A percentile compares a stretch with the other conserved stretches of the same genome.
Conservation (phyloP, 2,797 vertebrate genomes). For the Enteromius viviparus region DNA sequence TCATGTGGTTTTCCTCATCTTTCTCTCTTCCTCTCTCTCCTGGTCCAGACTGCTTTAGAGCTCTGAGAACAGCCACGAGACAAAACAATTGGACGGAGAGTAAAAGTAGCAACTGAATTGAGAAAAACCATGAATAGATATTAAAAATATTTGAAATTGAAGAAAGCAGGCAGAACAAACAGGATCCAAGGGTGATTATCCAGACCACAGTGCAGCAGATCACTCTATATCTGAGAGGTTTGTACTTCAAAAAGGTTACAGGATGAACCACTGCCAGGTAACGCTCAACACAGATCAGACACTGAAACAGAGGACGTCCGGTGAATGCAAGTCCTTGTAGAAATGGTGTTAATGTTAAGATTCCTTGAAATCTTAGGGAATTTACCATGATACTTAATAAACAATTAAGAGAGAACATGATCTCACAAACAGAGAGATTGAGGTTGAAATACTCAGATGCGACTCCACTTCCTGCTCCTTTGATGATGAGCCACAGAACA, state of each 20-base stretch:
- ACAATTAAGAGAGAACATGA: conserved; percentile 12
- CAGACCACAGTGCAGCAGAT: not conserved
- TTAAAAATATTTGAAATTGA: not conserved
- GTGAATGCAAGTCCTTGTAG: not conserved
- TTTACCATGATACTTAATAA: conserved; percentile 4
- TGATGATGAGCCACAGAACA: conserved; percentile 32
- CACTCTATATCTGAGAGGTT: conserved; percentile 26
- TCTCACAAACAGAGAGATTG: conserved; percentile 18
- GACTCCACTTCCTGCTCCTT: conserved; percentile 6
- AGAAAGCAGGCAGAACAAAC: conserved; percentile 13
- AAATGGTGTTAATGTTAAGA: not conserved
- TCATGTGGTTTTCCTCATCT: conserved; percentile 1
- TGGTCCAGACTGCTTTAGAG: conserved; percentile 39
- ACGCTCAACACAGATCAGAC: conserved; percentile 35
- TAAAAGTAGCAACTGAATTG: conserved; percentile 11
- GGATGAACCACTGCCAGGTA: conserved; percentile 35
- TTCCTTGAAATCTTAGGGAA: not conserved
- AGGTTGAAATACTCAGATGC: conserved; percentile 35
- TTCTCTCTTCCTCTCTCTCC: conserved; percentile 1
- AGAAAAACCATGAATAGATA: conserved; percentile 20
- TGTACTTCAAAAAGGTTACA: conserved; percentile 25
- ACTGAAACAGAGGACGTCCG: conserved; percentile 17
- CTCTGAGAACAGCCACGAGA: conserved; percentile 25
- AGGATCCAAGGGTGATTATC: not conserved
- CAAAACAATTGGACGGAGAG: conserved; percentile 30